phyloP scores from a whole-genome alignment of 2,113 vertebrate species.

The Tonatia bakeri region DNA sequence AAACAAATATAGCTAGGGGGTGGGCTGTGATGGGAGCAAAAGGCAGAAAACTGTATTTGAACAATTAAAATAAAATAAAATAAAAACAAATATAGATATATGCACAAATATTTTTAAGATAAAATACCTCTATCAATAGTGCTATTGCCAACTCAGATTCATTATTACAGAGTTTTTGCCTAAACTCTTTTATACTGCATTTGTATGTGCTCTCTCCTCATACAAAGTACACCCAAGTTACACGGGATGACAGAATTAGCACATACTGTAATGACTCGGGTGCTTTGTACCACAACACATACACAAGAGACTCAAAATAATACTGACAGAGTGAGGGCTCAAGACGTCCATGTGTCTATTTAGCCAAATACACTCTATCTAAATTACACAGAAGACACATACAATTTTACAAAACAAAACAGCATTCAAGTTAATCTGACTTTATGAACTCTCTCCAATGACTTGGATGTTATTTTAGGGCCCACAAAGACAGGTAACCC shows the following conservation, averaged over 20 bases:
- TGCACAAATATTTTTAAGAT: not conserved
- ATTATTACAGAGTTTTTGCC: not conserved
- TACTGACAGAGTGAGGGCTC: not conserved
- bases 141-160: not conserved
- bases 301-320: not conserved
- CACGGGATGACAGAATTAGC: not conserved
- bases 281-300: not conserved
- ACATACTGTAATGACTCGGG: not conserved
- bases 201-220: not conserved
- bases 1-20: not conserved
- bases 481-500: not conserved
- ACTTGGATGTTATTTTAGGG: not conserved
- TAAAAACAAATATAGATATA: not conserved
- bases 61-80: no score
- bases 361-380: not conserved
- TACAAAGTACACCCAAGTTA: not conserved
- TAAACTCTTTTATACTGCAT: not conserved
- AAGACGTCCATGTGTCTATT: not conserved
- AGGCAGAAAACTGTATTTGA: no score
- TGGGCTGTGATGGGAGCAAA: no score
- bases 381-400: not conserved
- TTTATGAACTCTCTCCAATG: not conserved
- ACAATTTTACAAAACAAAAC: not conserved
- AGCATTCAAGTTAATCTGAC: not conserved
- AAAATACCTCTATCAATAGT: not conserved